Conservation (phyloP, 2,888 invertebrate species). For the Holacanthella duospinosa region DNA sequence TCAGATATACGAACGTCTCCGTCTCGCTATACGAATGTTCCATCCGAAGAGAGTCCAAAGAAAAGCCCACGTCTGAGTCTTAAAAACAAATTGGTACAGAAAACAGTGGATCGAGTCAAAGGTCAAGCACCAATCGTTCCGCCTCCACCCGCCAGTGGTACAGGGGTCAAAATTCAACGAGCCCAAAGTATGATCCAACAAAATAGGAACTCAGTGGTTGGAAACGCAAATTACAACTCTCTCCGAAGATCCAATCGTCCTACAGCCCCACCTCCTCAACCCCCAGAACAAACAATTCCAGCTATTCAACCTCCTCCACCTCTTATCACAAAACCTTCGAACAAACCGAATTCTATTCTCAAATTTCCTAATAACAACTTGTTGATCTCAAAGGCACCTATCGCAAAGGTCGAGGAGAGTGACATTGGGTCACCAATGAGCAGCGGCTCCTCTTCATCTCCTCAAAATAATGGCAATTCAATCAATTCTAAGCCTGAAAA, state of each 20-base stretch:
- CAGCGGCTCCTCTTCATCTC: neutral
- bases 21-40: conserved; percentile 16
- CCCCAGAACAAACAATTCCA: conserved; percentile 20
- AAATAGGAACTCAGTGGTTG: conserved; percentile 22
- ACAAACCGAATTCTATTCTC: conserved; percentile 14
- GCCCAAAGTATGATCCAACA: conserved; percentile 37
- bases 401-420: conserved; percentile 27
- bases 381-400: conserved; percentile 19
- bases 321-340: conserved; percentile 17
- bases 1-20: too few species aligned
- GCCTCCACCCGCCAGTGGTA: conserved; percentile 18
- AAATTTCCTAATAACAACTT: conserved; percentile 11
- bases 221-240: conserved; percentile 30
- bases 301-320: conserved; percentile 18
- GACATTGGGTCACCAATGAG: conserved; percentile 4
- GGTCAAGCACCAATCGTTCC: conserved; percentile 12
- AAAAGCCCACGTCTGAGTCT: conserved; percentile 4
- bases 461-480: neutral
- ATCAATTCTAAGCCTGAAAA: conserved; percentile 19
- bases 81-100: conserved; percentile 21
- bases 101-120: conserved; percentile 14
- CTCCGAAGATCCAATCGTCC: conserved; percentile 25
- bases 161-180: conserved; percentile 25
- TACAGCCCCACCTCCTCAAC: conserved; percentile 31
- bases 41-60: conserved; percentile 6